Evolutionary conservation across 2,797 vertebrate species (phyloP), one percentile per base, ranked within the genome.

Genomic region (Loris lydekkerianus): DNA sequence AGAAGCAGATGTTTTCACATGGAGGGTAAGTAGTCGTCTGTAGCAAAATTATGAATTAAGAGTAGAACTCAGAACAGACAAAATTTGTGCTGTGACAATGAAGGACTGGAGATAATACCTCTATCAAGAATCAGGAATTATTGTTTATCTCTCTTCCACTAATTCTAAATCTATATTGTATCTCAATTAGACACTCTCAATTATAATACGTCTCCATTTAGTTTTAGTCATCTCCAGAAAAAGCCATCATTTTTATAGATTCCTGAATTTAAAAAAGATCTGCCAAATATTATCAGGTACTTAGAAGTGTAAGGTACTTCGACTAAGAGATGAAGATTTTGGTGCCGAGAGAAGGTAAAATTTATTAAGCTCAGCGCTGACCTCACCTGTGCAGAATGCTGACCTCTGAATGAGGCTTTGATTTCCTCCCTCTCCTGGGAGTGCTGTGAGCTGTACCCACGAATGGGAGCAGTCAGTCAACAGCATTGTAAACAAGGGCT

Each of bases 1-100:
- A 78, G 10, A 83, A 86, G 83, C 13, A 96, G 72, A 61, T 46
- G n/a, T 94, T 86, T 89, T 63, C 82, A 34, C 10, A 23, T 46
- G 9, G 18, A 53, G 10, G 20, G 6, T 40, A 61, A 37, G 40
- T 20, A 9, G 10, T 65, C 53, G 8, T 65, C 53, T 76, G 29
- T 4, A 60, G 18, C 29, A 91, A 84, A 84, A 76, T 18, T 46
- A 27, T 67, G 31, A 20, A 49, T 27, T 46, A 21, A n/a, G 31
- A 63, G 90, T 23, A 73, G 3, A 96, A 77, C 58, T 82, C 77
- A 31, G 13, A 76, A 40, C n/a, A 27, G n/a, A 40, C 40, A 65
- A 25, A 18, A 56, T 25, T 58, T 67, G 4, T 86, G 90, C 75
- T n/a, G 67, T 95, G 46, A 49, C 46, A 80, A n/a, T 56, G 13